These are phyloP conservation scores for Epizoanthus rinbou DNA, from an alignment of 92 coral and sea anemone genomes.

Conservation along the genomic window DNA sequence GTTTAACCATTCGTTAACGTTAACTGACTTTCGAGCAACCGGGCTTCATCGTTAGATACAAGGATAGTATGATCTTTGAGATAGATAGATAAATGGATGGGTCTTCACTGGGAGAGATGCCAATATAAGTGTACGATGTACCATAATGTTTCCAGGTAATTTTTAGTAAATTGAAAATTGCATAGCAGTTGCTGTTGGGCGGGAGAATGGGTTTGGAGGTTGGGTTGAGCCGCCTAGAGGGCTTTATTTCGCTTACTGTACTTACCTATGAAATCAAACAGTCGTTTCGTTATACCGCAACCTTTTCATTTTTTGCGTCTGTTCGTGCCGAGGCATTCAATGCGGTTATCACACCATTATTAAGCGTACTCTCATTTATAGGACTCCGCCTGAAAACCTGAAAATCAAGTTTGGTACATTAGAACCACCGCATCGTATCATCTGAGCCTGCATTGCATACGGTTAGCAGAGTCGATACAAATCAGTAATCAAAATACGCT, in stretches of 20 bases:
- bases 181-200: not conserved
- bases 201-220: too few relatives aligned
- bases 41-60: too few relatives aligned
- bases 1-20: too few relatives aligned
- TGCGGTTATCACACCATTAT: conserved; percentile 19
- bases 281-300: conserved; percentile 29
- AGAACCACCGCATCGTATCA: not conserved
- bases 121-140: too few relatives aligned
- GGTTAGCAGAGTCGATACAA: too few relatives aligned
- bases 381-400: conserved; percentile 43
- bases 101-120: too few relatives aligned
- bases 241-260: not conserved
- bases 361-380: conserved; percentile 34
- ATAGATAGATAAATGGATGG: too few relatives aligned
- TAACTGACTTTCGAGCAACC: too few relatives aligned
- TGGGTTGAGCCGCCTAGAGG: too few relatives aligned
- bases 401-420: not conserved
- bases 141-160: not conserved
- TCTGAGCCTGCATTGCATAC: too few relatives aligned
- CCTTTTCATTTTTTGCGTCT: conserved; percentile 18
- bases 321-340: conserved; percentile 13
- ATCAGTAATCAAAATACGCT: too few relatives aligned
- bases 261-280: conserved; percentile 14
- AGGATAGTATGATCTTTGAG: too few relatives aligned
- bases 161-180: not conserved